phyloP scores from a whole-genome alignment of 2,888 invertebrate genomes.

The Nomada goodeniana region DNA sequence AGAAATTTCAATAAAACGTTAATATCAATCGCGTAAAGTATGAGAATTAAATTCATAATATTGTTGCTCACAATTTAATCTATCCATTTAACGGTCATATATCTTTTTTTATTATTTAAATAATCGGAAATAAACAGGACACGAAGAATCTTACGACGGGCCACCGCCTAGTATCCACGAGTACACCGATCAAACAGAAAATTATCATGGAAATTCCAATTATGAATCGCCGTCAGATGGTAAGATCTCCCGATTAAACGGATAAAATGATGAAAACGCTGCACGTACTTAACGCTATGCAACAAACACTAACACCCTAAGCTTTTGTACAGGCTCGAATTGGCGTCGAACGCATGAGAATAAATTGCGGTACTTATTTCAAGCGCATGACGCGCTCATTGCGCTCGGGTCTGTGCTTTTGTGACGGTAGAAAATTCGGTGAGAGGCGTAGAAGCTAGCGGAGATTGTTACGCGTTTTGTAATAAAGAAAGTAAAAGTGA shows the following conservation, averaged over 20 bases:
- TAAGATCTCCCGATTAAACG: slow-evolving; percentile 59
- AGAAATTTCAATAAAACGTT: too few relatives aligned
- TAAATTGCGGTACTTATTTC: neutral
- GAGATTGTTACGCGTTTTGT: slow-evolving; percentile 24
- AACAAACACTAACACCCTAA: slow-evolving; percentile 1
- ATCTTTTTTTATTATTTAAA: neutral
- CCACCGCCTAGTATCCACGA: slow-evolving; percentile 75
- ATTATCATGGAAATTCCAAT: slow-evolving; percentile 60
- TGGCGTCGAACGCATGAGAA: neutral
- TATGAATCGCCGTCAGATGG: slow-evolving; percentile 73
- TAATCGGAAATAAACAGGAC: slow-evolving; percentile 52
- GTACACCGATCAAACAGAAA: slow-evolving; percentile 58
- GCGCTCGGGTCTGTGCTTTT: neutral
- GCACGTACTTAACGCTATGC: neutral
- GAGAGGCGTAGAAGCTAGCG: slow-evolving; percentile 10
- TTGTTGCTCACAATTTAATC: too few relatives aligned
- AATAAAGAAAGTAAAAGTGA: slow-evolving; percentile 48
- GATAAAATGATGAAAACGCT: neutral
- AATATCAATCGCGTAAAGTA: too few relatives aligned
- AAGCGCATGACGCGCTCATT: neutral
- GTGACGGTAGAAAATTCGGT: slow-evolving; percentile 13
- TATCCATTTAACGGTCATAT: too few relatives aligned
- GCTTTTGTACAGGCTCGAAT: neutral
- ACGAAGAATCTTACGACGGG: slow-evolving; percentile 73
- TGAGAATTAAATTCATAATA: too few relatives aligned